phyloP scores from a whole-genome alignment of 2,797 vertebrate species.

The Valencia hispanica region DNA sequence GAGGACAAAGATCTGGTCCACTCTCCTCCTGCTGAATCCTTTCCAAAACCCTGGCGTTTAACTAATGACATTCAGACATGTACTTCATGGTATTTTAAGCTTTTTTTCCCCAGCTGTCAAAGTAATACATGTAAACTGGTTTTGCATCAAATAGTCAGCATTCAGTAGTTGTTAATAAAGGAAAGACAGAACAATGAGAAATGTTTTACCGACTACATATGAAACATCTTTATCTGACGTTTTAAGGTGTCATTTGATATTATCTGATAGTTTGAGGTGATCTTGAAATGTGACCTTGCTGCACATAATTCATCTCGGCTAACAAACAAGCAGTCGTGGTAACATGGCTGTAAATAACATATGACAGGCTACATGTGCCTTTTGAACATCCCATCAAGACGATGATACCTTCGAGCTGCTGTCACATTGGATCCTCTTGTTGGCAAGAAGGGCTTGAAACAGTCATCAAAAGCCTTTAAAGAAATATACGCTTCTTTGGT shows the following conservation, averaged over 20 bases:
- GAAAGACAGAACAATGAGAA: not conserved
- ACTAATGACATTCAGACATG: not conserved
- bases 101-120: not conserved
- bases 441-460: slow-evolving; percentile 39
- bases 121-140: not conserved
- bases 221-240: not conserved
- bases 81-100: not conserved
- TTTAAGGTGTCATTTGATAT: slow-evolving; percentile 9
- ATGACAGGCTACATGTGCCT: slow-evolving; percentile 60
- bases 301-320: slow-evolving; percentile 43
- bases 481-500: slow-evolving; percentile 1
- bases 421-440: slow-evolving; percentile 47
- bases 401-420: slow-evolving; percentile 61
- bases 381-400: slow-evolving; percentile 37
- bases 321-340: slow-evolving; percentile 56
- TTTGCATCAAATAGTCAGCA: not conserved
- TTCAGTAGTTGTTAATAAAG: not conserved
- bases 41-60: not conserved
- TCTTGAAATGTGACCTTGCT: slow-evolving; percentile 57
- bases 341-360: slow-evolving; percentile 53
- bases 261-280: slow-evolving; percentile 44
- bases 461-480: slow-evolving; percentile 13
- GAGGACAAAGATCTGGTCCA: not conserved
- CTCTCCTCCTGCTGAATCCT: not conserved
- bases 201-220: not conserved